Percentiles rank a stretch among this genome's conserved stretches.
Conservation (phyloP, 37 sponge, comb jelly and placozoan genomes). For the Dysidea cf. avara region DNA sequence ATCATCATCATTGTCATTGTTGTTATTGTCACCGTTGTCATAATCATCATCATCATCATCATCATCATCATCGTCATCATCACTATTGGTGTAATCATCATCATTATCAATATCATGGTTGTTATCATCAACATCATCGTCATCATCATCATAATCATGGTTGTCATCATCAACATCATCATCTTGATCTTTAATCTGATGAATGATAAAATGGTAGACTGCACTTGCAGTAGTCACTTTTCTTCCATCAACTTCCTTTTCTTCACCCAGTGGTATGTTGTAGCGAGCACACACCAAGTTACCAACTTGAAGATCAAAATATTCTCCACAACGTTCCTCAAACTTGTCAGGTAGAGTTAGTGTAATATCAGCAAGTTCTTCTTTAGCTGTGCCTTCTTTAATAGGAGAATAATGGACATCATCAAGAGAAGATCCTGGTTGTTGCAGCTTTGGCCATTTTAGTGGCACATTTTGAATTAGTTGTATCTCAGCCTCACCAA, state of each 20-base stretch:
- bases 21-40: no score
- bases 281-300: conserved; percentile 69
- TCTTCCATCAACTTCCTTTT: background rate
- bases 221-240: conserved; percentile 2
- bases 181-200: background rate
- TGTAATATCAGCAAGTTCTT: conserved; percentile 1
- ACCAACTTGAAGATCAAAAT: conserved; percentile 46
- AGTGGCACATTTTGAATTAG: conserved; percentile 47
- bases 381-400: background rate
- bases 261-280: background rate
- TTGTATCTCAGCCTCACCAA: conserved; percentile 19
- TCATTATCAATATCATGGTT: no score
- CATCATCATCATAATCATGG: no score
- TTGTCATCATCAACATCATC: no score
- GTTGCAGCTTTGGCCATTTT: conserved; percentile 52
- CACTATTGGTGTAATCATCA: no score
- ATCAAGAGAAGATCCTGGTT: conserved; percentile 20
- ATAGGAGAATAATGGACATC: conserved; percentile 22
- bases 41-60: no score
- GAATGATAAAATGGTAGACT: conserved; percentile 65
- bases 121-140: no score
- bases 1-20: no score
- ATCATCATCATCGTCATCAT: no score
- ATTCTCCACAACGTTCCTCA: conserved; percentile 2
- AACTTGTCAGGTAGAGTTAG: conserved; percentile 20